phyloP scores from a whole-genome alignment of 2,888 invertebrate genomes.

The Mythimna vitellina region DNA sequence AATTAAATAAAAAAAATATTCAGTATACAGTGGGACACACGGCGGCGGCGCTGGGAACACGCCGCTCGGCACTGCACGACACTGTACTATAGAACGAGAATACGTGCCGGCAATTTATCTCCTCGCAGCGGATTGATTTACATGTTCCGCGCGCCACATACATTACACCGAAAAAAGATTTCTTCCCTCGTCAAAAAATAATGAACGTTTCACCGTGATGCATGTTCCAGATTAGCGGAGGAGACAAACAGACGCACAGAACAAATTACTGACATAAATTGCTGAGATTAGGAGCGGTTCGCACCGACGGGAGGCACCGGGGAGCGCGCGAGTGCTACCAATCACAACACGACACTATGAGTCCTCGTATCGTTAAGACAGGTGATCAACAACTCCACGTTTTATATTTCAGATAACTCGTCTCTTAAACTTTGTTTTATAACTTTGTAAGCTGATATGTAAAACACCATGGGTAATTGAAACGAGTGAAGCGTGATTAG shows the following conservation, averaged over 20 bases:
- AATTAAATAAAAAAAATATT: background rate
- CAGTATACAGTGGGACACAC: background rate
- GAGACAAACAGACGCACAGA: conserved; percentile 59
- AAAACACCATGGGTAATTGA: background rate
- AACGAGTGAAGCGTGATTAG: background rate
- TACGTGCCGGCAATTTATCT: conserved; percentile 22
- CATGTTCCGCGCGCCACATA: conserved; percentile 38
- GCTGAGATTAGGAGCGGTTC: conserved; percentile 44
- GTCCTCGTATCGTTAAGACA: background rate
- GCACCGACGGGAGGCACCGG: conserved; percentile 7
- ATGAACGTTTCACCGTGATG: conserved; percentile 55
- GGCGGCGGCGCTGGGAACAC: background rate
- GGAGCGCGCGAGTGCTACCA: conserved; percentile 11
- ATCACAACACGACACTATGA: background rate
- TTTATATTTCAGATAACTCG: background rate
- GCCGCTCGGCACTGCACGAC: background rate
- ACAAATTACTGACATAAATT: conserved; percentile 62
- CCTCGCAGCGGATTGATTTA: conserved; percentile 45
- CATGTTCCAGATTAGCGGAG: conserved; percentile 54
- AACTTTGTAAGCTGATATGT: background rate
- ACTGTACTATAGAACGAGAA: background rate
- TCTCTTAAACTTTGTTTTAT: background rate
- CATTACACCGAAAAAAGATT: conserved; percentile 36
- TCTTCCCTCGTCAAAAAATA: conserved; percentile 52
- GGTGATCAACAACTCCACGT: background rate